phyloP scores from a whole-genome alignment of 2,888 invertebrate species.

The Xanthia togata region DNA sequence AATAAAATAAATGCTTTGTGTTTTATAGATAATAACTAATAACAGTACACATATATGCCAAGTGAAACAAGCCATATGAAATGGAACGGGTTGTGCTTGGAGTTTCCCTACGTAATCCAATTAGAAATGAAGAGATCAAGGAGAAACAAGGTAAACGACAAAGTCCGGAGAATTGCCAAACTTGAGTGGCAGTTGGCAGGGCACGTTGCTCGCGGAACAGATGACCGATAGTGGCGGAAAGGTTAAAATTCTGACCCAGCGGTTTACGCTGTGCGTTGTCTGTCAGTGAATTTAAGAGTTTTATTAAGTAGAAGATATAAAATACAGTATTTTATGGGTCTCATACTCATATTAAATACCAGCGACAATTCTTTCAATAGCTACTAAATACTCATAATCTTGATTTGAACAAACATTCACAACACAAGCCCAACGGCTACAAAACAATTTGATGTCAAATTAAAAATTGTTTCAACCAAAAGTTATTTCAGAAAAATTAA shows the following conservation, averaged over 20 bases:
- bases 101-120: no score
- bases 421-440: not conserved
- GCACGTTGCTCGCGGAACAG: no score
- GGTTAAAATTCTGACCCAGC: no score
- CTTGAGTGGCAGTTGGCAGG: no score
- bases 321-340: not conserved
- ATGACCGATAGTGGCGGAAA: no score
- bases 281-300: not conserved
- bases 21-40: not conserved
- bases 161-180: no score
- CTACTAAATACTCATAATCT: not conserved
- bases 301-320: not conserved
- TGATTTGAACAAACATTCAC: conserved; percentile 1
- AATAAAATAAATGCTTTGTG: not conserved
- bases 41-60: not conserved
- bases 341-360: not conserved
- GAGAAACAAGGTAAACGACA: no score
- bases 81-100: no score
- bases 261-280: not conserved
- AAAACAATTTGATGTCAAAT: conserved; percentile 25
- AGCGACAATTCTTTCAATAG: not conserved
- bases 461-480: conserved; percentile 9
- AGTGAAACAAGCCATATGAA: no score
- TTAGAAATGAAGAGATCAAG: no score
- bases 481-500: conserved; percentile 35